phyloP scores from a whole-genome alignment of 2,888 invertebrate species.

The Rhagophthalmus giganteus region DNA sequence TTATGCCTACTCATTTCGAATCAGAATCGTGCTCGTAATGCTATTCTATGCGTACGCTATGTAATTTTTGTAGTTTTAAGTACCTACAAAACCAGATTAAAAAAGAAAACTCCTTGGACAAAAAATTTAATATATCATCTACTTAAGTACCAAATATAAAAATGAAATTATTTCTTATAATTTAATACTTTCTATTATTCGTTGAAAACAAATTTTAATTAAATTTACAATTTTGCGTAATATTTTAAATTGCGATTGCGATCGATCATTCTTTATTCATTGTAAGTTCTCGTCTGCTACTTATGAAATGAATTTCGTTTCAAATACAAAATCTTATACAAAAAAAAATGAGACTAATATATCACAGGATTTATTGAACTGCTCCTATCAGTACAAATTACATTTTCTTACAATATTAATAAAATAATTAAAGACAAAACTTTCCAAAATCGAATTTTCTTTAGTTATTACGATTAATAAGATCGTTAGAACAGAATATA shows the following conservation, averaged over 20 bases:
- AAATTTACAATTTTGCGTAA: slow-evolving; percentile 32
- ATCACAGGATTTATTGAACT: slow-evolving; percentile 17
- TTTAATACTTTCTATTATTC: slow-evolving; percentile 33
- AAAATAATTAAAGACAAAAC: no score
- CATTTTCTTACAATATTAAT: background rate
- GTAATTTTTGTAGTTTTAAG: no score
- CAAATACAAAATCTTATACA: slow-evolving; percentile 22
- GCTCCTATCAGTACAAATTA: background rate
- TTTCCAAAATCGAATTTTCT: no score
- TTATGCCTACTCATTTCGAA: no score
- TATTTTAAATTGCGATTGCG: slow-evolving; percentile 33
- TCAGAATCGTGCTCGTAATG: no score
- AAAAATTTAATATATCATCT: background rate
- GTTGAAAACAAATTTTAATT: slow-evolving; percentile 34
- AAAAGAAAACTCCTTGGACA: no score
- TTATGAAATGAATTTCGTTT: slow-evolving; percentile 33
- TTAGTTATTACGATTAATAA: no score
- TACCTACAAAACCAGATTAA: no score
- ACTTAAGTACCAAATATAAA: slow-evolving; percentile 1
- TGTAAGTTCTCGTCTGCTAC: slow-evolving; percentile 30
- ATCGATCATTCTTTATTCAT: slow-evolving; percentile 31
- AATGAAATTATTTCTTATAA: slow-evolving; percentile 10
- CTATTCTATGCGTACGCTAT: no score
- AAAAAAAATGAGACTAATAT: slow-evolving; percentile 28
- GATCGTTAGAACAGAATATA: no score